These are phyloP conservation scores for Trachelus tabidus DNA, from an alignment of 2,888 invertebrate genomes.

Conservation along the genomic window DNA sequence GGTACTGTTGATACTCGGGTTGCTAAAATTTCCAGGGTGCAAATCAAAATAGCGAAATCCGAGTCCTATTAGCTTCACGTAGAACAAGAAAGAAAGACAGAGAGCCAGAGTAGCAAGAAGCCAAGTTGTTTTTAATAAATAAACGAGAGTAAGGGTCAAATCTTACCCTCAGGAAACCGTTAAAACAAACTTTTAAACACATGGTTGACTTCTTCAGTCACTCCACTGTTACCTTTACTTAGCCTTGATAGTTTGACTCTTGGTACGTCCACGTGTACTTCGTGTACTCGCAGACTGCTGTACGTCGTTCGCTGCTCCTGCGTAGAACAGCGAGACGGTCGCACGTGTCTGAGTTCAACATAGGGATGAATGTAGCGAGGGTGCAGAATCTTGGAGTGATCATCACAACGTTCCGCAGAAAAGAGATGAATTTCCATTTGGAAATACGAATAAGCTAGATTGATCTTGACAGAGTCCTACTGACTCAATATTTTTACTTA, in stretches of 20 bases:
- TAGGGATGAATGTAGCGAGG: background rate
- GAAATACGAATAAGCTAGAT: background rate
- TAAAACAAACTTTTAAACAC: background rate
- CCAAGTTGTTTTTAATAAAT: background rate
- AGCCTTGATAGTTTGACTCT: background rate
- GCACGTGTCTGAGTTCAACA: background rate
- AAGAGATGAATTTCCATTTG: background rate
- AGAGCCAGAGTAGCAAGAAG: background rate
- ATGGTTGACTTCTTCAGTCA: background rate
- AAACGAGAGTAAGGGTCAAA: background rate
- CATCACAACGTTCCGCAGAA: background rate
- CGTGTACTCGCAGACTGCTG: background rate
- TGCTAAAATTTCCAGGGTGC: background rate
- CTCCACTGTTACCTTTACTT: background rate
- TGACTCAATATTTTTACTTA: background rate
- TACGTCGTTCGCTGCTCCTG: background rate
- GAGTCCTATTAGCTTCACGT: background rate
- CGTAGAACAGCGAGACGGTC: background rate
- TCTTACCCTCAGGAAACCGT: background rate
- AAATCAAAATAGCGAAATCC: background rate
- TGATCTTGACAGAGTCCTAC: background rate
- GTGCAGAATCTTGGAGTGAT: background rate
- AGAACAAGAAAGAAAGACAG: background rate
- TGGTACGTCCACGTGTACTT: background rate
- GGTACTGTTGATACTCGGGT: background rate